phyloP scores from a whole-genome alignment of 2,888 invertebrate species.

The Lycia hirtaria region DNA sequence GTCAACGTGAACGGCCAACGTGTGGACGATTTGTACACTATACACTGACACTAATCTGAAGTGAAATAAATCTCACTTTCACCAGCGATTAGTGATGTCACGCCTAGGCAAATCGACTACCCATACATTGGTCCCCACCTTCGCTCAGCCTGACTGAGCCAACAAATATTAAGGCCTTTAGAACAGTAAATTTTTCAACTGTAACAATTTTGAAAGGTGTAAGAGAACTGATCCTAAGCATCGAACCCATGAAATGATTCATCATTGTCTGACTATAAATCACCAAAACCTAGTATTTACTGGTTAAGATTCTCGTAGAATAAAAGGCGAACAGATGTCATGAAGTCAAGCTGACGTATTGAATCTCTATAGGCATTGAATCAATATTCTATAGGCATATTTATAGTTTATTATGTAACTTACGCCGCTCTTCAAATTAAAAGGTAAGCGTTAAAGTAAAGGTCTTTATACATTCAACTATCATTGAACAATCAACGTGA shows the following conservation, averaged over 20 bases:
- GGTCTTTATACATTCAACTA: too few relatives aligned
- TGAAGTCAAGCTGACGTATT: neutral
- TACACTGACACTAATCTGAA: too few relatives aligned
- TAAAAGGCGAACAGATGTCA: neutral
- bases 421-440: conserved; percentile 28
- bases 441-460: conserved; percentile 33
- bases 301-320: neutral
- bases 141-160: too few relatives aligned
- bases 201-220: conserved; percentile 6
- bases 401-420: neutral
- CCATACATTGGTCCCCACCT: too few relatives aligned
- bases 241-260: neutral
- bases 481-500: too few relatives aligned
- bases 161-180: too few relatives aligned
- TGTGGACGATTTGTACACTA: too few relatives aligned
- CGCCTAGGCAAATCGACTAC: too few relatives aligned
- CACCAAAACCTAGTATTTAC: too few relatives aligned
- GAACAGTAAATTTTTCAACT: neutral
- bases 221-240: neutral
- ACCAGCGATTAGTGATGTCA: too few relatives aligned
- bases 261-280: neutral
- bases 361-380: neutral
- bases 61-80: too few relatives aligned
- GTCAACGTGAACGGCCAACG: too few relatives aligned
- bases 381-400: neutral